A percentile compares a stretch with the other conserved stretches of the same genome.
Conservation (phyloP, 2,797 vertebrate species). For the Karalla daura region DNA sequence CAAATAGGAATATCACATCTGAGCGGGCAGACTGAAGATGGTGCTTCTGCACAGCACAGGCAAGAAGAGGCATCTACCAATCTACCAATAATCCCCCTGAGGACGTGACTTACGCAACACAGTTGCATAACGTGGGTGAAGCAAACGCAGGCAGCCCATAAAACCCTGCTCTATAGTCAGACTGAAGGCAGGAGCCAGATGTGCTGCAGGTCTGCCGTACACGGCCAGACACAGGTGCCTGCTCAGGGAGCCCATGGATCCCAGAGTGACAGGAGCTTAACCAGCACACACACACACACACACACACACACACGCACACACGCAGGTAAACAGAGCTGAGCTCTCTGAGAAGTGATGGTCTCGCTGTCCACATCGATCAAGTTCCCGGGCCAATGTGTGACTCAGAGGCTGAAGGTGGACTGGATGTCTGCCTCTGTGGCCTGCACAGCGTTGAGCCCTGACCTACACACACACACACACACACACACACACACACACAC, state of each 20-base stretch:
- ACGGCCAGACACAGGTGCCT: constrained; percentile 20
- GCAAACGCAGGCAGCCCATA: constrained; percentile 29
- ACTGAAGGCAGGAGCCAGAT: constrained; percentile 38
- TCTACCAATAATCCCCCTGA: constrained; percentile 38
- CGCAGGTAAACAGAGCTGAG: constrained; percentile 3
- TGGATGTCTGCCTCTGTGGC: not conserved
- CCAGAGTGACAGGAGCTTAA: constrained; percentile 1
- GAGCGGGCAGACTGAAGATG: not conserved
- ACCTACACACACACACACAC: constrained; percentile 15
- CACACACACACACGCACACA: not conserved
- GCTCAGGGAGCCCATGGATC: constrained; percentile 14
- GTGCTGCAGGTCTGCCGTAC: constrained; percentile 9
- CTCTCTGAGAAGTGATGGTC: constrained; percentile 2
- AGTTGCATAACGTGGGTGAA: constrained; percentile 33
- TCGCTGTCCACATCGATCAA: constrained; percentile 15
- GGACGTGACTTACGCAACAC: constrained; percentile 46
- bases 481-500: too few relatives aligned
- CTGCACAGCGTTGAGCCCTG: not conserved
- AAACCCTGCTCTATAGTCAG: constrained; percentile 26
- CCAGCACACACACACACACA: not conserved
- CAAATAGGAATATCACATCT: not conserved
- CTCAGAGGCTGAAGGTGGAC: not conserved
- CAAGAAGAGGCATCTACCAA: constrained; percentile 29
- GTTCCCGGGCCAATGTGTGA: constrained; percentile 9
- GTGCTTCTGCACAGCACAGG: not conserved